phyloP scores from a whole-genome alignment of 37 sponge, comb jelly and placozoan genomes.

The Ianthella basta region DNA sequence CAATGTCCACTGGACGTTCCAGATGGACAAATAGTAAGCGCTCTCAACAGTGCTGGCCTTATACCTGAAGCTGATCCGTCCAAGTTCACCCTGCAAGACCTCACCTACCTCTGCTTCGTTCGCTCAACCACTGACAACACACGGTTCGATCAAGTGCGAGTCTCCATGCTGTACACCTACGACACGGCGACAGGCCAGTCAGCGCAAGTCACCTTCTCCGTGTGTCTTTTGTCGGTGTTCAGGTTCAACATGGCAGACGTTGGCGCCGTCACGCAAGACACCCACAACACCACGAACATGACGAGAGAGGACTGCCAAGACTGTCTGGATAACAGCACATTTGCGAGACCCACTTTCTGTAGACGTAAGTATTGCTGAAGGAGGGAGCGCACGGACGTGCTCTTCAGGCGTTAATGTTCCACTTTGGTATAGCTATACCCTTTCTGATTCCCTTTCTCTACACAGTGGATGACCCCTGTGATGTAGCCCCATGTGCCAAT shows the following conservation, averaged over 20 bases:
- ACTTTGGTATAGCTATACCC: too few relatives aligned
- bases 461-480: constrained; percentile 9
- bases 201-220: too few relatives aligned
- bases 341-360: neutral
- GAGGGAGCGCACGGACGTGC: too few relatives aligned
- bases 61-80: neutral
- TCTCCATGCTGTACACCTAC: neutral
- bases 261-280: neutral
- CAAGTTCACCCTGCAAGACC: neutral
- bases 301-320: neutral
- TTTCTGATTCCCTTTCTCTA: too few relatives aligned
- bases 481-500: neutral
- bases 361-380: neutral
- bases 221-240: too few relatives aligned
- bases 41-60: neutral
- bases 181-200: neutral
- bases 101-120: neutral
- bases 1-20: neutral
- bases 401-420: too few relatives aligned
- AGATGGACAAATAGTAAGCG: neutral
- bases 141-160: neutral
- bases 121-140: neutral
- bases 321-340: neutral
- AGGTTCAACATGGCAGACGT: too few relatives aligned
- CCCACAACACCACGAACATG: neutral